Base-by-base conservation (phyloP, 2,113 vertebrate species). In the Pseudorectes ferrugineus region DNA sequence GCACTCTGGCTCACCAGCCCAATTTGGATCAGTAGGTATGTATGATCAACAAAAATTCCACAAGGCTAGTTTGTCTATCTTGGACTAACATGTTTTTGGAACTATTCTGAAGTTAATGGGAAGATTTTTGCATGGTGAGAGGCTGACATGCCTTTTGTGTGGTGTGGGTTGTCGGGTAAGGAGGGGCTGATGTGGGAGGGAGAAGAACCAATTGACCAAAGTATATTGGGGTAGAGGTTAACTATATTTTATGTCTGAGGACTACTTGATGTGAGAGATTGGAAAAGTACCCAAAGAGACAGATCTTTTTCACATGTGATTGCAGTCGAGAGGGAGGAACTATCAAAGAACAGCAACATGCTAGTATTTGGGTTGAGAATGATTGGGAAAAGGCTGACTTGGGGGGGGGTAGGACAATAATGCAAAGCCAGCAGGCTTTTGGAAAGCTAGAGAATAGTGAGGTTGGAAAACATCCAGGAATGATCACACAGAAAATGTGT, bases 111-210 rank as follows among this genome's bases (percentile, higher is more conserved):
- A 67, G 14, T 46, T 24, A 62, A 36, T 6, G 33, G 25, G 23
- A 31, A 71, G 23, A 24, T 33, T 88, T 92, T 51, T 71, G 57
- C 33, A 22, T 33, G 12, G 7, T 54, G 20, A 89, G 10, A 45
- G 57, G n/a, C 25, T 70, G 25, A 57, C 62, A 61, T 21, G 24
- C 4, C 36, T 74, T 86, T 43, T 48, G 25, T 66, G 35, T 43
- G 20, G 8, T 61, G 4, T 31, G 31, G 3, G 28, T 10, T 62
- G 15, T 36, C 42, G 33, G 8, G 20, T 54, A 22, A 51, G 23
- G 26, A 36, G 10, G 8, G 1, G 16, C 9, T 80, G 29, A 38
- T 1, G 1, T 43, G 24, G 3, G 11, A 35, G 15, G 33, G 20
- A 48, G 68, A 49, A 49, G 25, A 82, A 74, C 3, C 5, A 36